Percentiles rank a stretch among this genome's conserved stretches.
These are phyloP conservation scores for Madoqua kirkii DNA, from an alignment of 2,113 vertebrate genomes.

Conservation along the genomic window DNA sequence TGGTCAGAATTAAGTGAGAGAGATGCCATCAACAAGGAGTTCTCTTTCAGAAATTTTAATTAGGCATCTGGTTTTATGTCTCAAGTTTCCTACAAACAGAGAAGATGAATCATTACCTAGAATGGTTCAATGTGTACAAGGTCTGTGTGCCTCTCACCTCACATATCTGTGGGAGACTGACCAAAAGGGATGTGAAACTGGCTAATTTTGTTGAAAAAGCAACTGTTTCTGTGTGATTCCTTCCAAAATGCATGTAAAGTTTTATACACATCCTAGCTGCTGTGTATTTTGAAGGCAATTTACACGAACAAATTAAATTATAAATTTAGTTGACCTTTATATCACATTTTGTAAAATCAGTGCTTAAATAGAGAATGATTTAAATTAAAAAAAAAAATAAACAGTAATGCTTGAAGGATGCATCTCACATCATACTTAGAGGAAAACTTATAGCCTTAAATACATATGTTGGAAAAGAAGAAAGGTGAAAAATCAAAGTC, in stretches of 20 bases:
- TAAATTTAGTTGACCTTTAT: slow-evolving; percentile 18
- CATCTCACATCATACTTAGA: neutral
- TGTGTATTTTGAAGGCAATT: neutral
- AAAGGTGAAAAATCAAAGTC: neutral
- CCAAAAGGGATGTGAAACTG: slow-evolving; percentile 91
- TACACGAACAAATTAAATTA: neutral
- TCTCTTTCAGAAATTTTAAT: slow-evolving; percentile 94
- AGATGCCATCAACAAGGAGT: slow-evolving; percentile 95
- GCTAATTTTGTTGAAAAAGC: slow-evolving; percentile 96
- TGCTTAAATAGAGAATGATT: slow-evolving; percentile 50
- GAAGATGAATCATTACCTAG: slow-evolving; percentile 98
- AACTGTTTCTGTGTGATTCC: slow-evolving; percentile 70
- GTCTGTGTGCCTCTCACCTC: slow-evolving; percentile 95
- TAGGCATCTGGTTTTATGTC: slow-evolving; percentile 99
- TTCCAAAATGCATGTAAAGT: neutral
- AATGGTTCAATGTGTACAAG: slow-evolving; percentile 99
- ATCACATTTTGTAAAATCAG: neutral
- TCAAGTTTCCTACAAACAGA: slow-evolving; percentile 94
- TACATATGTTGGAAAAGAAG: neutral
- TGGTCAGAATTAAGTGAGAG: slow-evolving; percentile 89
- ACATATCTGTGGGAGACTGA: slow-evolving; percentile 91
- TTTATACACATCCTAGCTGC: neutral
- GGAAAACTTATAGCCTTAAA: neutral
- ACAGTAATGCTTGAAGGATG: neutral
- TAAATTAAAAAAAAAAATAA: neutral